These are phyloP conservation scores for Puma concolor DNA, from an alignment of 2,113 vertebrate species.

Conservation along the genomic window DNA sequence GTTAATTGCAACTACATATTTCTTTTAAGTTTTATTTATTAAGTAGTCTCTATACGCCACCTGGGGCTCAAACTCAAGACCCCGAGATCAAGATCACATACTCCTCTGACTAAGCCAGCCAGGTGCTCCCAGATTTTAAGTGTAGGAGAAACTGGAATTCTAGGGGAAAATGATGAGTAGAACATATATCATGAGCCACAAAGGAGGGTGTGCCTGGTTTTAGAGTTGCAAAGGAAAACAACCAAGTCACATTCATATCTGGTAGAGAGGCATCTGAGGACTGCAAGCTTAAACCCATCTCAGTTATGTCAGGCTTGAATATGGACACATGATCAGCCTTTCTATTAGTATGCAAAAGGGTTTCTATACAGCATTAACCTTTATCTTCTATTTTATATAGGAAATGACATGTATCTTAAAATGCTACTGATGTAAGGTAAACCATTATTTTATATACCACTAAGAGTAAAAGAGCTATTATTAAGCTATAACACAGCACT, in stretches of 20 bases:
- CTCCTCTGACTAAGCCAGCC: too few species aligned
- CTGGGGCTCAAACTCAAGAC: too few species aligned
- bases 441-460: background rate
- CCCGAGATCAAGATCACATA: too few species aligned
- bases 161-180: background rate
- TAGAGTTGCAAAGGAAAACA: background rate
- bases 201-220: background rate
- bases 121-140: background rate
- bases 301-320: background rate
- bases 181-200: background rate
- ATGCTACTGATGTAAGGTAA: background rate
- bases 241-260: background rate
- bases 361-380: background rate
- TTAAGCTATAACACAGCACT: conserved; percentile 14
- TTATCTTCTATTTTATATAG: conserved; percentile 27
- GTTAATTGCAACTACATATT: background rate
- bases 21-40: background rate
- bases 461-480: conserved; percentile 26
- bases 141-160: background rate
- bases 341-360: background rate
- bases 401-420: conserved; percentile 19
- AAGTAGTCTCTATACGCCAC: too few species aligned
- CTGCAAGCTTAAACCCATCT: background rate
- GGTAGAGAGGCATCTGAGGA: background rate
- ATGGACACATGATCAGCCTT: background rate